Evolutionary conservation across 2,113 vertebrate species (phyloP).

Genomic region (Amphiprion ocellaris): DNA sequence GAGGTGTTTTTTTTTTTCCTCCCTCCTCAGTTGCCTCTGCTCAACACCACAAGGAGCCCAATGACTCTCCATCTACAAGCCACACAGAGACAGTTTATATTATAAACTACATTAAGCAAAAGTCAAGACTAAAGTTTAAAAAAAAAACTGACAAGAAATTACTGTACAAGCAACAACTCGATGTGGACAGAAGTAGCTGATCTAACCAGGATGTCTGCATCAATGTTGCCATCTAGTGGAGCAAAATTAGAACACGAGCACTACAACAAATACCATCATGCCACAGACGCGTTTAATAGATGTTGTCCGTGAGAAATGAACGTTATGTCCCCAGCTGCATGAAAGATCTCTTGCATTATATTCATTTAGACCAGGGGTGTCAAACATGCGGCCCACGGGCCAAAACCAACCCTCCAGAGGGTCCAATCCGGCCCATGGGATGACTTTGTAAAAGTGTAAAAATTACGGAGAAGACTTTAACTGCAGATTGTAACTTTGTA

Average conservation of each 20-base stretch:
- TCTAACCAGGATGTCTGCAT: slow-evolving; percentile 1
- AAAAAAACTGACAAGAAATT: background rate
- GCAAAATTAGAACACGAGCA: background rate
- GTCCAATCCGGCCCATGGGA: too few relatives aligned
- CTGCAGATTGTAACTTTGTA: too few relatives aligned
- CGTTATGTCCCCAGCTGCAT: background rate
- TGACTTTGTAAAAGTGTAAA: too few relatives aligned
- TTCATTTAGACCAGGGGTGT: background rate
- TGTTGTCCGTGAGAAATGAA: background rate
- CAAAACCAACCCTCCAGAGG: too few relatives aligned
- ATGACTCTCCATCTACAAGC: background rate
- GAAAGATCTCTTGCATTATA: background rate
- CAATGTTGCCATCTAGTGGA: slow-evolving; percentile 68
- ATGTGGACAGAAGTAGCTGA: background rate
- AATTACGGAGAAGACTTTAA: too few relatives aligned
- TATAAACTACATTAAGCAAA: background rate
- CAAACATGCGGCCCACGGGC: too few relatives aligned
- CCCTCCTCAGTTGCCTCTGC: background rate
- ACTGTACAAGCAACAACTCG: background rate
- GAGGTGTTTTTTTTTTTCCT: too few relatives aligned
- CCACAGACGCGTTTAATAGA: background rate
- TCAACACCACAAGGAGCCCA: background rate
- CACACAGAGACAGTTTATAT: background rate
- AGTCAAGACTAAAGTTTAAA: background rate
- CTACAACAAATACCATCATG: background rate